Base-by-base conservation (phyloP, 2,888 invertebrate genomes). In the Rotaria magnacalcarata region DNA sequence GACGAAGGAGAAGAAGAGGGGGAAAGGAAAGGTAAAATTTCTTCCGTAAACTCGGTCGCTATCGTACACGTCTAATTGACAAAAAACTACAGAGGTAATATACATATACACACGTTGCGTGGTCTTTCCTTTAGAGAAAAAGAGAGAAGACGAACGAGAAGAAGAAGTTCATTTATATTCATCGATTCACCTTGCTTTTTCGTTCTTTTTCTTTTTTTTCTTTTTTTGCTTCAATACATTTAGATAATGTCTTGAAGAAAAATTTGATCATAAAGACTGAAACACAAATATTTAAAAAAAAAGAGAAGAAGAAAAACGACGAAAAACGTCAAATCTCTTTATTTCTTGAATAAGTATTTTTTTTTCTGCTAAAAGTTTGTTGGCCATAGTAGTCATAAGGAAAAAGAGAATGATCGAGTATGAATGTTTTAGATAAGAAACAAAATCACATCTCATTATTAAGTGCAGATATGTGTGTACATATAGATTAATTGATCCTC, bases 1-100 rank as follows among this genome's bases (percentile, higher is more conserved):
- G 67, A 67, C 34, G 67, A 27, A 67, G 67, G 34, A 54, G 54
- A 54, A 54, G 34, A 54, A 21, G 21, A 54, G 34, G 27, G 67
- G 27, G 67, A 67, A 67, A 67, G 34, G 67, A 67, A 67, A 67
- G 67, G 67, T 67, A 67, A 67, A 67, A 67, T 67, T 67, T 67
- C 67, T 67, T 67, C 67, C 67, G 67, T 34, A 67, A 67, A 67
- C 67, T 67, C 67, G 67, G 67, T 67, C 67, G 67, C 34, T 34
- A 67, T 67, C 67, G 67, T 67, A 67, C 67, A 67, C 67, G 27
- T 67, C 67, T 67, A 67, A 67, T 67, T 67, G 67, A 67, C 67
- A 67, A 67, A 67, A 67, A 67, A 67, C 67, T 34, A 67, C 67
- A 67, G 67, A 27, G 67, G 16, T 67, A 67, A 67, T 34, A 67